phyloP scores from a whole-genome alignment of 2,888 invertebrate genomes.

The Augochlorella aurata region DNA sequence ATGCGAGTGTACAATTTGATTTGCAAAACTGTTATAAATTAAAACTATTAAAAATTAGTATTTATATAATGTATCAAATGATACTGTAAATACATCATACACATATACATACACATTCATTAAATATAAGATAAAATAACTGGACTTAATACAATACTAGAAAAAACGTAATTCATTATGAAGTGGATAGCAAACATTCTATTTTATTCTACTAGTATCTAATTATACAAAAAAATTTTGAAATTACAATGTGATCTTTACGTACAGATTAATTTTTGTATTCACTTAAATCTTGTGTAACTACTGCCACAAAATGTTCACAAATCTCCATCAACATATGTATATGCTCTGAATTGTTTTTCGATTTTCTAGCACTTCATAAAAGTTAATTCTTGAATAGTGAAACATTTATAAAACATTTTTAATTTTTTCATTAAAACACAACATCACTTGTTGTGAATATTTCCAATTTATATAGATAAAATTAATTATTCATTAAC shows the following conservation, averaged over 20 bases:
- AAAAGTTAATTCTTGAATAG: slow-evolving; percentile 36
- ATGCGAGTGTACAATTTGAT: slow-evolving; percentile 38
- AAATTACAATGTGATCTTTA: slow-evolving; percentile 28
- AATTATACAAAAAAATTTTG: slow-evolving; percentile 21
- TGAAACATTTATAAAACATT: slow-evolving; percentile 32
- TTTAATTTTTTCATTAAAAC: slow-evolving; percentile 43
- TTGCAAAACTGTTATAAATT: slow-evolving; percentile 28
- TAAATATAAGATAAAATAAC: slow-evolving; percentile 46
- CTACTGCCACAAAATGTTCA: slow-evolving; percentile 37
- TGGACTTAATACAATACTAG: slow-evolving; percentile 42
- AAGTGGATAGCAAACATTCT: slow-evolving; percentile 31
- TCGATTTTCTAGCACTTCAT: slow-evolving; percentile 32
- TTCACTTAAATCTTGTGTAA: slow-evolving; percentile 33
- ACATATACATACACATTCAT: slow-evolving; percentile 50
- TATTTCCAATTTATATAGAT: slow-evolving; percentile 64
- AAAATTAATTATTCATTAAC: slow-evolving; percentile 61
- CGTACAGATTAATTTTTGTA: slow-evolving; percentile 32
- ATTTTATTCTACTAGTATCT: slow-evolving; percentile 29
- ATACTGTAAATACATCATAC: slow-evolving; percentile 51
- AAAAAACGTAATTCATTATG: slow-evolving; percentile 35
- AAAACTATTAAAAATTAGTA: slow-evolving; percentile 41
- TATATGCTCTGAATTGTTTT: slow-evolving; percentile 41
- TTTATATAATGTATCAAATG: slow-evolving; percentile 47
- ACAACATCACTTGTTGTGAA: slow-evolving; percentile 40
- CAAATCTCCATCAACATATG: slow-evolving; percentile 41